phyloP scores from a whole-genome alignment of 2,797 vertebrate species.

The Knipowitschia caucasica region DNA sequence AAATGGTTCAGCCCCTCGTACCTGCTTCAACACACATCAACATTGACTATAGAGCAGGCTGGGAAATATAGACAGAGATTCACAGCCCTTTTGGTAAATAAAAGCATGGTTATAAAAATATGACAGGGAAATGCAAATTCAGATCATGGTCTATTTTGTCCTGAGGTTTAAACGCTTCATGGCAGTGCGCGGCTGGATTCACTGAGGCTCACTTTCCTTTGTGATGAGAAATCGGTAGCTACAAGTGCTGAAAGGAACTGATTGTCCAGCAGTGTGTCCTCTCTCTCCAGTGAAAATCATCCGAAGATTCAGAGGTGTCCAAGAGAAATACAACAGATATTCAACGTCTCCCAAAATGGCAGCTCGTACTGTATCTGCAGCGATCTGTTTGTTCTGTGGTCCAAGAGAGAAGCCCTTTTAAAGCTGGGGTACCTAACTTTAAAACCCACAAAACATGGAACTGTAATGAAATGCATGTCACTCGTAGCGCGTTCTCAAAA shows the following conservation, averaged over 20 bases:
- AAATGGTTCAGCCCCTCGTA: too few relatives aligned
- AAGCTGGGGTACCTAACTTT: too few relatives aligned
- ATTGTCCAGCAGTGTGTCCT: conserved; percentile 50
- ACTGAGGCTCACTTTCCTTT: conserved; percentile 33
- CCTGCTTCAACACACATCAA: too few relatives aligned
- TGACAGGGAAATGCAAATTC: neutral
- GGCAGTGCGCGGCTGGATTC: conserved; percentile 59
- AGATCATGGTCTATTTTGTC: conserved; percentile 10
- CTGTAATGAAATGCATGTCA: too few relatives aligned
- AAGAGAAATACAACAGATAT: neutral
- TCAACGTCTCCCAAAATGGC: neutral
- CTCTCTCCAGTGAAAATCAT: neutral
- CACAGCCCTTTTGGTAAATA: neutral
- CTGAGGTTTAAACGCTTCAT: conserved; percentile 33
- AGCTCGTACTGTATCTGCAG: neutral
- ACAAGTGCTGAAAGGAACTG: conserved; percentile 17
- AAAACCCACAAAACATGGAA: too few relatives aligned
- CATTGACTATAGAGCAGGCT: too few relatives aligned
- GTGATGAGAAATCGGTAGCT: conserved; percentile 10
- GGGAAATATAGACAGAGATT: too few relatives aligned
- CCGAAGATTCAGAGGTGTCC: conserved; percentile 19
- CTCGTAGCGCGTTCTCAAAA: too few relatives aligned
- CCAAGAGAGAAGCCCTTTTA: too few relatives aligned
- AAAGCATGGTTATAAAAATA: neutral
- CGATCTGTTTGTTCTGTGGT: neutral